Percentiles rank a stretch among this genome's conserved stretches.
Conservation (phyloP, 2,113 vertebrate species). For the Mustelus asterias region DNA sequence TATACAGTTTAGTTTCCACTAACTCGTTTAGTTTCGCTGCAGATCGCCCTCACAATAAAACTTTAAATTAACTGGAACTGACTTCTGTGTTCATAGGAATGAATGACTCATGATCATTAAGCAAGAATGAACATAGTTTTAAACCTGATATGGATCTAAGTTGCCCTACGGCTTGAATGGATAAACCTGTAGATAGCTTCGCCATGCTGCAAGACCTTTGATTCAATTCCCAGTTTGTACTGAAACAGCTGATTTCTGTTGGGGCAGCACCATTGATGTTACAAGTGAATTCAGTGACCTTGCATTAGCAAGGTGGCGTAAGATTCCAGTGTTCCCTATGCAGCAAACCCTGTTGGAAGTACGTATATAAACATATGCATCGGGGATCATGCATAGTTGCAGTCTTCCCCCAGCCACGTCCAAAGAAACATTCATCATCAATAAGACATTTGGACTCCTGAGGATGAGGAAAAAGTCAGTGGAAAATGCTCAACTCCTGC, state of each 20-base stretch:
- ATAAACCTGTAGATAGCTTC: not conserved
- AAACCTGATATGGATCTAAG: not conserved
- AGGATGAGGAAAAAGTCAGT: not conserved
- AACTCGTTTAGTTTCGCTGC: no score
- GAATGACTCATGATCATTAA: not conserved
- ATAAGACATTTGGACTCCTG: not conserved
- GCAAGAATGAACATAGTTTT: not conserved
- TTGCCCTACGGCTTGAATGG: not conserved
- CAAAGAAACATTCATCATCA: not conserved
- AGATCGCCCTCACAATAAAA: slow-evolving; percentile 2
- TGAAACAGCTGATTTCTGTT: not conserved
- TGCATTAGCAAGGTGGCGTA: not conserved
- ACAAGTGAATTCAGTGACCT: not conserved
- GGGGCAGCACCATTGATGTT: not conserved
- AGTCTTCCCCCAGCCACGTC: not conserved
- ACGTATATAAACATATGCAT: not conserved
- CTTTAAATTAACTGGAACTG: not conserved
- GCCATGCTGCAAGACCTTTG: not conserved
- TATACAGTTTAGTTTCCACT: not conserved
- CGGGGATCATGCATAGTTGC: not conserved
- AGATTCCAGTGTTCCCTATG: not conserved
- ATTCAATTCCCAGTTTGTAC: not conserved
- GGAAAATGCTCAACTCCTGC: not conserved
- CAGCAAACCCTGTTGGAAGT: not conserved
- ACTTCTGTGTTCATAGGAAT: not conserved